Base-by-base conservation (phyloP, 30 jellyfish, hydroid and myxozoan species). In the Aurelia sp. region DNA sequence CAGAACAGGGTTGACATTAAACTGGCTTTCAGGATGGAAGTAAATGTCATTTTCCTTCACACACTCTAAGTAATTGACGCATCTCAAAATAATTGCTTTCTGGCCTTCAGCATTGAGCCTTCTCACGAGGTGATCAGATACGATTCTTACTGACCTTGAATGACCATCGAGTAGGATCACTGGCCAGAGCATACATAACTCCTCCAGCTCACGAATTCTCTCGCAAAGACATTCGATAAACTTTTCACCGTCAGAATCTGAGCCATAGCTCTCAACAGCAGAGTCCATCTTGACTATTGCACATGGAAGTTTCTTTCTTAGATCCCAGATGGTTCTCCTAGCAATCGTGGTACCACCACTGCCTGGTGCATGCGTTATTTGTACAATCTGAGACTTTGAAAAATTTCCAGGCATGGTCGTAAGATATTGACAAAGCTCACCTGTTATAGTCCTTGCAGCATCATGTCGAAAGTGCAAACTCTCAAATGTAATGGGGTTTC, bases 331-430 rank as follows among this genome's bases (percentile, higher is more conserved):
- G 11, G 66, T 79, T 15, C 81, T 51, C 41, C 89, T 41, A 18
- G 81, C 89, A 19, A 79, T 79, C 19, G 89, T 79, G 58, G 89
- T 60, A 23, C 89, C 77, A 31, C 89, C 89, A 59, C 78, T 79
- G 8, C 89, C 89, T 20, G 89, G 89, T 18, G 89, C 75, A 61
- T 79, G 89, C 5, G 37, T 31, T 8, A 79, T 79, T 79, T 79
- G 89, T 5, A 79, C 89, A n/a, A 79, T 79, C 37, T 79, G 89
- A 17, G 89, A 44, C n/a, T 31, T 33, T 6, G 57, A 6, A 44
- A 60, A 30, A 0, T 35, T 64, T 20, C 19, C 51, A 17, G 76
- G 65, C 71, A 79, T 79, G 23, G 67, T 31, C 31, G 48, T 1
- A 60, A 79, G 62, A 22, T 48, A 70, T 2, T 53, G 37, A 6